Base-by-base conservation (phyloP, 2,797 vertebrate genomes). In the Gouania willdenowi region DNA sequence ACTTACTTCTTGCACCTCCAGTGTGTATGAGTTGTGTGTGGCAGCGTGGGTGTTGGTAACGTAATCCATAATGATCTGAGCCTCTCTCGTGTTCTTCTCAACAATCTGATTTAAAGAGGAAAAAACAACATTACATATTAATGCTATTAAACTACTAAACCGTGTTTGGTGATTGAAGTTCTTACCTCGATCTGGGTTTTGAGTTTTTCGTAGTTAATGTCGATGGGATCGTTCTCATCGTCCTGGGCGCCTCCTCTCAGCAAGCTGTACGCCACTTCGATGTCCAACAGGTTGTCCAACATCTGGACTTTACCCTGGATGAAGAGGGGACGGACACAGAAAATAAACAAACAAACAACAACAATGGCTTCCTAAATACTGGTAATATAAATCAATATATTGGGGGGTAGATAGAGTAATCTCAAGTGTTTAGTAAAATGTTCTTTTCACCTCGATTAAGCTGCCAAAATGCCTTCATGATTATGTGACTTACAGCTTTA, bases 201-300 rank as follows among this genome's bases (percentile, higher is more conserved):
- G 50, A 99, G 94, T 59, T 98, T 98, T 83, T 99, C 96, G 14
- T 98, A 99, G 81, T 98, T 99, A 66, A 95, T 91, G 45, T 99
- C 96, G 20, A 99, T 94, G 16, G 95, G 95, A 61, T 99, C 95
- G 37, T 90, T 94, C 72, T 92, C 91, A 23, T 92, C 83, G 60
- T 98, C 94, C 9, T 97, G 93, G 3, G 92, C 90, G 1, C 95
- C 95, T 49, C 92, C 95, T 66, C 92, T 89, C 45, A 99, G 91
- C 42, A 99, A 87, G 55, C 97, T 99, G 81, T 98, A 99, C 2
- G 97, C 97, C 48, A 99, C 95, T 61, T 99, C 97, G 1, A 98
- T 98, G 60, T 99, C 97, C 83, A 98, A 80, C 64, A 99, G 86
- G 79, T 98, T 98, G 88, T 98, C 96, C 74, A 99, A 68, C 97